Evolutionary conservation across 35 echinoderm and acorn worm genomes (phyloP), one percentile per base, ranked within the genome.

Genomic region (Heliocidaris tuberculata): DNA sequence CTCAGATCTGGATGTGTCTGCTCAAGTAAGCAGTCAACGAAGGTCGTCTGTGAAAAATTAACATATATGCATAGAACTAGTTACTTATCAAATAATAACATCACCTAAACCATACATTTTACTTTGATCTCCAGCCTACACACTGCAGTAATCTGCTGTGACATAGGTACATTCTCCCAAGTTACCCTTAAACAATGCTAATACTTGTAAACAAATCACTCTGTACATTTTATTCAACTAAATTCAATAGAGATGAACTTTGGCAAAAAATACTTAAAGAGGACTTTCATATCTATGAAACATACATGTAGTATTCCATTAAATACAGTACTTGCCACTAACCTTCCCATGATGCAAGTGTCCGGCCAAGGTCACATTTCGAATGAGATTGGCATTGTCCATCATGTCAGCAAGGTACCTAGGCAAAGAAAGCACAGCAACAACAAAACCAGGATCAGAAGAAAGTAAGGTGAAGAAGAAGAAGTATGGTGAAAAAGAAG

Each of bases 341-440:
- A 99, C 98, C 97, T 99, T 99, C 13, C 98, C 98, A 96, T 99
- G 97, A 95, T 99, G 98, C 13, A 99, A 88, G 92, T 99, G 98
- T 70, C 98, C 98, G n/a, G 98, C 98, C 47, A 99, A 48, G n/a
- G 98, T 99, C 48, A 99, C 97, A 93, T 97, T 97, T 24, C 98
- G 94, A 31, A 99, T 99, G 11, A 99, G 94, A 50, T 97, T 96
- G 15, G 98, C 93, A 90, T 99, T 95, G 94, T 99, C 98, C 98
- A 99, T 99, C 95, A 99, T 94, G 60, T 99, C 98, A 48, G 98
- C 98, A 30, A 99, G 93, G 85, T 95, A 99, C 90, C 98, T 99
- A 78, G n/a, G 92, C 30, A 47, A 78, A 78, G 65, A 0, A 78
- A n/a, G n/a, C n/a, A n/a, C n/a, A n/a, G n/a, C n/a, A n/a, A n/a